A percentile compares a stretch with the other conserved stretches of the same genome.
Conservation (phyloP, 2,888 invertebrate genomes). For the Nysson spinosus region DNA sequence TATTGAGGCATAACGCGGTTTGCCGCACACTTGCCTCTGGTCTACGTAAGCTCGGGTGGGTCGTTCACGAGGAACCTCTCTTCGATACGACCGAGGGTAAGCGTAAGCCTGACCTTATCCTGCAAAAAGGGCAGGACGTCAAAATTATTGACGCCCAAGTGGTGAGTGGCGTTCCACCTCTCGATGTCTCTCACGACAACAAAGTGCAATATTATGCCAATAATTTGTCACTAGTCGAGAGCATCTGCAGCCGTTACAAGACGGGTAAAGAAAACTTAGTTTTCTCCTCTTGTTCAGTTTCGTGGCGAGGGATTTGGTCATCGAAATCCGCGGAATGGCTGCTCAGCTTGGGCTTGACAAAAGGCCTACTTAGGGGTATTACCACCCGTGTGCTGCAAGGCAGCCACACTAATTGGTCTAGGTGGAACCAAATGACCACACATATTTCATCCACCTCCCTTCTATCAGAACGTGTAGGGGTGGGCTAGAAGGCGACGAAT, state of each 20-base stretch:
- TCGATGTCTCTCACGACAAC: not conserved
- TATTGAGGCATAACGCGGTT: slow-evolving; percentile 66
- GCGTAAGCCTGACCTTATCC: slow-evolving; percentile 3
- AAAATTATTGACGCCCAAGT: slow-evolving; percentile 7
- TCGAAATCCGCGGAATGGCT: not conserved
- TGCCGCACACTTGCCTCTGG: slow-evolving; percentile 48
- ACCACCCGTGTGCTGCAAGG: not conserved
- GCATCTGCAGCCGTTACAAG: no score
- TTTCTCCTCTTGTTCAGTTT: not conserved
- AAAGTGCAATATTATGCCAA: not conserved
- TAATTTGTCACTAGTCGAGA: not conserved
- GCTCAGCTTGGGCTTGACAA: not conserved
- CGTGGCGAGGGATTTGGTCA: not conserved
- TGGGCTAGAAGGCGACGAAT: no score
- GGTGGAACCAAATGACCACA: no score
- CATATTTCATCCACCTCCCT: no score
- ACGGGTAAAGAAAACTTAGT: not conserved
- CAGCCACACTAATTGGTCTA: no score
- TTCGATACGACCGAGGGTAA: slow-evolving; percentile 1
- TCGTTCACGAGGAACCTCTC: not conserved
- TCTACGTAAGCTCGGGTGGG: slow-evolving; percentile 23
- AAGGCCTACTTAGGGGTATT: not conserved
- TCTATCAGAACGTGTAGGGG: no score
- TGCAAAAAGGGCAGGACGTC: not conserved
- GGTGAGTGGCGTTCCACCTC: not conserved